phyloP scores from a whole-genome alignment of 2,888 invertebrate genomes.

The Dryobotodes eremita region DNA sequence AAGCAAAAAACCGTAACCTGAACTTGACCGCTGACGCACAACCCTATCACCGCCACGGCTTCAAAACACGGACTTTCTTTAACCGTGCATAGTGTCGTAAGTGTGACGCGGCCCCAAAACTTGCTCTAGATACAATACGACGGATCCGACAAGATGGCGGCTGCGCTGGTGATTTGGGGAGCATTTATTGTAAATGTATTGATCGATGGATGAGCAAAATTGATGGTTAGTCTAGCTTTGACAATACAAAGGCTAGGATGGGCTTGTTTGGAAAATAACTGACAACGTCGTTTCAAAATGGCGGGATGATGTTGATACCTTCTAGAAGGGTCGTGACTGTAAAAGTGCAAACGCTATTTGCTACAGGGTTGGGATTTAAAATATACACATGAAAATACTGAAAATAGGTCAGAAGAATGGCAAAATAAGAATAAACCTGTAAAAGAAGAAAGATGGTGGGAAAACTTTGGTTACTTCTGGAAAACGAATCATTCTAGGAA shows the following conservation, averaged over 20 bases:
- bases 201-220: not conserved
- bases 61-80: conserved; percentile 79
- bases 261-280: not conserved
- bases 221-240: not conserved
- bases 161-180: conserved; percentile 29
- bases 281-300: not conserved
- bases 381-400: not conserved
- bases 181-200: conserved; percentile 22
- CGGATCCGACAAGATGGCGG: conserved; percentile 67
- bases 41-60: conserved; percentile 50
- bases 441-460: not conserved
- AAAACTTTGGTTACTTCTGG: not conserved
- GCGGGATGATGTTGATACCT: not conserved
- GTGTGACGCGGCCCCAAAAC: conserved; percentile 82
- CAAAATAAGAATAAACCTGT: not conserved
- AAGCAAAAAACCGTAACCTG: conserved; percentile 45
- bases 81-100: conserved; percentile 70
- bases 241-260: no score
- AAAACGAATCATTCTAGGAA: not conserved
- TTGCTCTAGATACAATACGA: conserved; percentile 78
- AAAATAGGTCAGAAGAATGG: not conserved
- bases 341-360: not conserved
- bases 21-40: conserved; percentile 69
- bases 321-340: not conserved
- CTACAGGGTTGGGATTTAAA: not conserved